These are phyloP conservation scores for Gila robusta DNA, from an alignment of 2,797 vertebrate species.

Conservation along the genomic window DNA sequence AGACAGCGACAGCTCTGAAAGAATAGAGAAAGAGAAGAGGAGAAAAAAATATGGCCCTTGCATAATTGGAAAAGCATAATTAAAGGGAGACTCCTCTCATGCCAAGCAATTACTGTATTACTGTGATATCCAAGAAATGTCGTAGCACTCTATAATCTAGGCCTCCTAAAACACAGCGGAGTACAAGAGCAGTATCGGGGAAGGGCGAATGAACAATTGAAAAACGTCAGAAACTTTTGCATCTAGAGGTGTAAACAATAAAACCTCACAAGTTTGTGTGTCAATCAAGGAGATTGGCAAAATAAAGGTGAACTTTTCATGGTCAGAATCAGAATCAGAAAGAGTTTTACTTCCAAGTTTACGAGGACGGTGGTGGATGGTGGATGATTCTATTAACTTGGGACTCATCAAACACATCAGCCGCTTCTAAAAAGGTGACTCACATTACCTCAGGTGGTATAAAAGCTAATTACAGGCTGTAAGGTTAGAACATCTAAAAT, in stretches of 20 bases:
- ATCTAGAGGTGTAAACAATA: slow-evolving; percentile 3
- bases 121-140: slow-evolving; percentile 76
- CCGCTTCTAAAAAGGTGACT: slow-evolving; percentile 55
- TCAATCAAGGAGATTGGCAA: background rate
- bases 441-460: slow-evolving; percentile 55
- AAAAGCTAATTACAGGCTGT: slow-evolving; percentile 67
- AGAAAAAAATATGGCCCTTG: slow-evolving; percentile 42
- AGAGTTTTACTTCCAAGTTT: no score
- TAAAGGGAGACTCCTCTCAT: slow-evolving; percentile 78
- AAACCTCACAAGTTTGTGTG: background rate
- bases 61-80: slow-evolving; percentile 76
- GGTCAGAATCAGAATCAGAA: background rate
- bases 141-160: slow-evolving; percentile 75
- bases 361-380: background rate
- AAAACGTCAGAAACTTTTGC: background rate
- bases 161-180: slow-evolving; percentile 54
- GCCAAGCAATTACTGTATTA: slow-evolving; percentile 76
- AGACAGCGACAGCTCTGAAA: slow-evolving; percentile 48
- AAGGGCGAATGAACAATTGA: background rate
- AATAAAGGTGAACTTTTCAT: slow-evolving; percentile 5
- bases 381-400: slow-evolving; percentile 46
- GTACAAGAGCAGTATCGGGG: slow-evolving; percentile 25
- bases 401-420: slow-evolving; percentile 47
- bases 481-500: slow-evolving; percentile 72
- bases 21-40: slow-evolving; percentile 50